Percentiles rank a stretch among this genome's conserved stretches.
phyloP scores from a whole-genome alignment of 1,140 invertebrate species.

The Drosophila sucinea region DNA sequence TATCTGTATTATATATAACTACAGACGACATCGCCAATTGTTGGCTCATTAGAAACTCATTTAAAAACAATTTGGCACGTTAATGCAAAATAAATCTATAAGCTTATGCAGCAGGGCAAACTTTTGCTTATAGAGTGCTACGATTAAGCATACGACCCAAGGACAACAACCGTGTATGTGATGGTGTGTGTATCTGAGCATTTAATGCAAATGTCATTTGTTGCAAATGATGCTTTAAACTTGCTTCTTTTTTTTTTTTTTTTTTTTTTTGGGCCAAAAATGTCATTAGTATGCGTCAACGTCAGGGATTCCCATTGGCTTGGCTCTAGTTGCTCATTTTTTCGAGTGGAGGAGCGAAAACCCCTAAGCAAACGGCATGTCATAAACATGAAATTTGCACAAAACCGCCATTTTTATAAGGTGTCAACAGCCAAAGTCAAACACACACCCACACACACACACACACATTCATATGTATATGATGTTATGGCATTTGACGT shows the following conservation, averaged over 20 bases:
- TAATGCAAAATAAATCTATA: conserved; percentile 82
- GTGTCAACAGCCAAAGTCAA: conserved; percentile 74
- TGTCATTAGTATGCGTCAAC: conserved; percentile 78
- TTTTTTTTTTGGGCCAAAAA: conserved; percentile 28
- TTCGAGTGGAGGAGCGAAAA: conserved; percentile 19
- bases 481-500: conserved; percentile 61
- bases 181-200: conserved; percentile 36
- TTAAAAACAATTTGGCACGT: conserved; percentile 82
- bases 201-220: conserved; percentile 70
- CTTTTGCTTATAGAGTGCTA: conserved; percentile 18
- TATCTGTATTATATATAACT: conserved; percentile 38
- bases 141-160: conserved; percentile 15
- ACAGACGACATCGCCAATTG: conserved; percentile 66
- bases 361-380: conserved; percentile 58
- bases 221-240: conserved; percentile 68
- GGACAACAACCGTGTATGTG: conserved; percentile 4
- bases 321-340: conserved; percentile 17
- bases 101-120: conserved; percentile 64
- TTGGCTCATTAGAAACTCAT: conserved; percentile 81
- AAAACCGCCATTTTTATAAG: conserved; percentile 80
- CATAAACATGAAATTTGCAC: conserved; percentile 81
- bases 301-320: conserved; percentile 36
- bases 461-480: conserved; percentile 37
- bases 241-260: conserved; percentile 16
- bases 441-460: conserved; percentile 14